Conservation (phyloP, 2,797 vertebrate genomes). For the Monodelphis domestica region DNA sequence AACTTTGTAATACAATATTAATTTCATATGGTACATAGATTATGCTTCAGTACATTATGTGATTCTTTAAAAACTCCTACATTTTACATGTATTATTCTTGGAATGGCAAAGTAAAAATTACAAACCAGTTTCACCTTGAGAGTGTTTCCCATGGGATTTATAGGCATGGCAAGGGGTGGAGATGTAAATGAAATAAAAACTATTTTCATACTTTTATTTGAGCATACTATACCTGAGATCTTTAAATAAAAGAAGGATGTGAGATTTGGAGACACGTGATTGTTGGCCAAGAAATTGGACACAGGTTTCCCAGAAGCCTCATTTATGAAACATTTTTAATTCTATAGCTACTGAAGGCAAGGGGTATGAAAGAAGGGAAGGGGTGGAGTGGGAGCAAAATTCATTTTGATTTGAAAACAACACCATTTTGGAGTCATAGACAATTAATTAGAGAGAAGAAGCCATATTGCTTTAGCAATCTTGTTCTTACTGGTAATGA, state of each 20-base stretch:
- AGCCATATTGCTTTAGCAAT: background rate
- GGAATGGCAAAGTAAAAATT: conserved; percentile 6
- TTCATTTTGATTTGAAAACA: background rate
- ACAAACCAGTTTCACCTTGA: conserved; percentile 28
- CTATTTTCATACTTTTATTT: background rate
- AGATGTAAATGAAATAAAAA: background rate
- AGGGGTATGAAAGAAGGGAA: background rate
- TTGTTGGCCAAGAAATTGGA: background rate
- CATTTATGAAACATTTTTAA: background rate
- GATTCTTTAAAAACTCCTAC: conserved; percentile 23
- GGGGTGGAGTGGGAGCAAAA: background rate
- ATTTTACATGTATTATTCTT: background rate
- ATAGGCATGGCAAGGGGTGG: background rate
- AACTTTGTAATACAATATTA: conserved; percentile 50
- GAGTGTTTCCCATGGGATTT: conserved; percentile 9
- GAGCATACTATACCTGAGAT: conserved; percentile 11
- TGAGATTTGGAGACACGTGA: background rate
- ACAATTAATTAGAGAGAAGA: background rate
- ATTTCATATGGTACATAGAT: conserved; percentile 37
- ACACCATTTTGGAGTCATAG: background rate
- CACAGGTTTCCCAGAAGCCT: background rate
- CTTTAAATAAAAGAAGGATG: background rate
- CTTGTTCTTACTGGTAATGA: background rate
- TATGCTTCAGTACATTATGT: conserved; percentile 26
- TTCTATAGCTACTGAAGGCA: background rate